A percentile compares a stretch with the other conserved stretches of the same genome.
Evolutionary conservation across 2,113 vertebrate species (phyloP).

Genomic region (Rhabdornis inornatus): DNA sequence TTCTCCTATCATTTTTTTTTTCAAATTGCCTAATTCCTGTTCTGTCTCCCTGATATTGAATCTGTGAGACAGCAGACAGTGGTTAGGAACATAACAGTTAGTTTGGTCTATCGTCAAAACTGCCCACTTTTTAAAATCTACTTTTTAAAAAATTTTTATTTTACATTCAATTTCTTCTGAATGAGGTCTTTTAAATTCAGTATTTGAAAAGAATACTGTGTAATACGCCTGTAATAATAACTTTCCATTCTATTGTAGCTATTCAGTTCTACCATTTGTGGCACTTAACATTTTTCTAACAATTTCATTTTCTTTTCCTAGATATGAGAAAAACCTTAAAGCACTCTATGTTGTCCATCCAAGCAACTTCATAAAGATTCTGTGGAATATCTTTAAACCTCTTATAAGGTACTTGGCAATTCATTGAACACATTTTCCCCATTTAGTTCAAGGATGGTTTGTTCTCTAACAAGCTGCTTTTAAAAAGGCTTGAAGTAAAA

Average conservation of each 20-base stretch:
- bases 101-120: neutral
- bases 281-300: neutral
- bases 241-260: slow-evolving; percentile 1
- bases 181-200: neutral
- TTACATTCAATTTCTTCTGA: neutral
- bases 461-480: neutral
- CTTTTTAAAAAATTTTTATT: neutral
- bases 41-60: neutral
- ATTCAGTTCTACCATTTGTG: neutral
- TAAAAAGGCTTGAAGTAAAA: neutral
- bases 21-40: neutral
- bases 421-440: neutral
- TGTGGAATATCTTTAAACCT: slow-evolving; percentile 88
- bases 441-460: neutral
- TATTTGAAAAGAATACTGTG: neutral
- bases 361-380: slow-evolving; percentile 83
- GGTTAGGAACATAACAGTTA: neutral
- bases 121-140: neutral
- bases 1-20: neutral
- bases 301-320: slow-evolving; percentile 51
- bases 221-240: slow-evolving; percentile 18
- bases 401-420: slow-evolving; percentile 79
- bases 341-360: slow-evolving; percentile 85
- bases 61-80: neutral
- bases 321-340: slow-evolving; percentile 91